Percentiles rank a stretch among this genome's conserved stretches.
phyloP scores from a whole-genome alignment of 2,797 vertebrate species.

The Liparis tanakae region DNA sequence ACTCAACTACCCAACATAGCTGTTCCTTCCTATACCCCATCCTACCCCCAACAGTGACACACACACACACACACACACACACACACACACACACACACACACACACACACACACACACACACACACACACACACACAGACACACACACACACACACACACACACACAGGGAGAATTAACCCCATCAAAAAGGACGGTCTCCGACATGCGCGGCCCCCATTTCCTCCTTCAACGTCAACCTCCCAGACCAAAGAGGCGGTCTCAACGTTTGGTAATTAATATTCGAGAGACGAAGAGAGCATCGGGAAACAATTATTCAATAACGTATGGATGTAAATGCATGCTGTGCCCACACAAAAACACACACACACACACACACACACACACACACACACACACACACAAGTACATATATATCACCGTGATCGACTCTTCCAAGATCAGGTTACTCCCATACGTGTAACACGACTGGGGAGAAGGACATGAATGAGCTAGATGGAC shows the following conservation, averaged over 20 bases:
- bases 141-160: slow-evolving; percentile 25
- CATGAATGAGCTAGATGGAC: slow-evolving; percentile 15
- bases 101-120: slow-evolving; percentile 36
- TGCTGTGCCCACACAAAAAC: slow-evolving; percentile 50
- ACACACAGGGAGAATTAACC: slow-evolving; percentile 64
- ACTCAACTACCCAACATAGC: slow-evolving; percentile 40
- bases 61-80: slow-evolving; percentile 28
- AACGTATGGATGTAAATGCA: slow-evolving; percentile 71
- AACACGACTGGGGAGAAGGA: slow-evolving; percentile 34
- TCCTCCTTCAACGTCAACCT: slow-evolving; percentile 70
- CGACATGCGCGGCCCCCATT: slow-evolving; percentile 54
- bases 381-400: slow-evolving; percentile 49
- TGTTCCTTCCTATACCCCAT: slow-evolving; percentile 15
- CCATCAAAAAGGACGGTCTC: slow-evolving; percentile 65
- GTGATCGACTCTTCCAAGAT: slow-evolving; percentile 51
- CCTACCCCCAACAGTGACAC: background rate
- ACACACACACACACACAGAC: slow-evolving; percentile 33
- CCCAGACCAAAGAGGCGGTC: slow-evolving; percentile 65
- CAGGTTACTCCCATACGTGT: slow-evolving; percentile 51
- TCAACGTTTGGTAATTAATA: slow-evolving; percentile 84
- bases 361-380: slow-evolving; percentile 37
- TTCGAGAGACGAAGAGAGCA: slow-evolving; percentile 72
- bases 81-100: slow-evolving; percentile 34
- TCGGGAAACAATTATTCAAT: slow-evolving; percentile 86
- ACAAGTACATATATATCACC: slow-evolving; percentile 54